Evolutionary conservation across 2,888 invertebrate genomes (phyloP).

Genomic region (Willowsia nigromaculata): DNA sequence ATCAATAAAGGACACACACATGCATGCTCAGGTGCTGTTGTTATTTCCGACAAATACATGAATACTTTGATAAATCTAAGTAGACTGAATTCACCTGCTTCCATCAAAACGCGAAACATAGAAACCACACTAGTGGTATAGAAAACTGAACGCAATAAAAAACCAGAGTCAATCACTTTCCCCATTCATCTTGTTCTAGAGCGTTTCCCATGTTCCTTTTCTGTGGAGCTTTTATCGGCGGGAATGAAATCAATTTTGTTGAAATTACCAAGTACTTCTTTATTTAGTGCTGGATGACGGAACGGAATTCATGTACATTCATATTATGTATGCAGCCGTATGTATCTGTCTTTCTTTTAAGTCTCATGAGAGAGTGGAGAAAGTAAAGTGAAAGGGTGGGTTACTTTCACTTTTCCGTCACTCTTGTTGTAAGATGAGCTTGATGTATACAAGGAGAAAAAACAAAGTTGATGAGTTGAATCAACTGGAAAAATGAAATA

Average conservation of each 20-base stretch:
- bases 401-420: background rate
- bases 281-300: background rate
- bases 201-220: background rate
- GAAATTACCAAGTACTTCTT: background rate
- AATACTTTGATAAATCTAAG: too few species aligned
- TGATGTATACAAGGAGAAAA: background rate
- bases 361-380: background rate
- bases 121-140: background rate
- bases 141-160: conserved; percentile 15
- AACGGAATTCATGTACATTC: too few species aligned
- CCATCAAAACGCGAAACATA: too few species aligned
- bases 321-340: background rate
- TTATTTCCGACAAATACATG: background rate
- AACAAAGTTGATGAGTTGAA: conserved; percentile 40
- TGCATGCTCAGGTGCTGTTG: background rate
- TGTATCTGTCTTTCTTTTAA: background rate
- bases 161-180: conserved; percentile 25
- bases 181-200: conserved; percentile 1
- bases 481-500: conserved; percentile 37
- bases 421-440: background rate
- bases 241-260: conserved; percentile 21
- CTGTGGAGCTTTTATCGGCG: background rate
- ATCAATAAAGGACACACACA: background rate
- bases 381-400: background rate
- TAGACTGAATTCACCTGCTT: too few species aligned